Evolutionary conservation across 92 coral and sea anemone genomes (phyloP).

Genomic region (Heliopora coerulea): DNA sequence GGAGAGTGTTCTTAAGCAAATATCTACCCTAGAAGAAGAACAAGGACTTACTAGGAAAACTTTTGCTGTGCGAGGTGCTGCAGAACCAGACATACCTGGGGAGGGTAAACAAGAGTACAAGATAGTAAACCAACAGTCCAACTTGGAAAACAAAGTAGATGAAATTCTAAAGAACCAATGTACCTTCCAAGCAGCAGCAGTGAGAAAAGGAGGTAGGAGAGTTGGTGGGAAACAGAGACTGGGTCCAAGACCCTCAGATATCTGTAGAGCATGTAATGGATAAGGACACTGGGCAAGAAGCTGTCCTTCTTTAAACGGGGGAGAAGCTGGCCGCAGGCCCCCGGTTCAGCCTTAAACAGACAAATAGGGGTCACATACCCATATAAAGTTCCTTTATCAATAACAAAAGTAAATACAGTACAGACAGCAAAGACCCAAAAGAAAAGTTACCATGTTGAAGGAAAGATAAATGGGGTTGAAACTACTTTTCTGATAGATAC

Average conservation of each 20-base stretch:
- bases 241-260: conserved; percentile 45
- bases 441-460: conserved; percentile 38
- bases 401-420: conserved; percentile 40
- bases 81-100: conserved; percentile 9
- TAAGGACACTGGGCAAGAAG: conserved; percentile 49
- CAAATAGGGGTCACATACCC: conserved; percentile 44
- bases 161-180: conserved; percentile 32
- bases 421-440: conserved; percentile 18
- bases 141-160: conserved; percentile 43
- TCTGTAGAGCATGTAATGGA: conserved; percentile 46
- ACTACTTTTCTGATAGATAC: conserved; percentile 40
- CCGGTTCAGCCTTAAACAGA: conserved; percentile 42
- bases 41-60: conserved; percentile 26
- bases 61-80: conserved; percentile 19
- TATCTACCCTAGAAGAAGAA: conserved; percentile 50
- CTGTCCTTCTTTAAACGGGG: conserved; percentile 52
- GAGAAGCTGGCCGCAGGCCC: conserved; percentile 57
- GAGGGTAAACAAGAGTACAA: not conserved
- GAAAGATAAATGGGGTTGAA: conserved; percentile 33
- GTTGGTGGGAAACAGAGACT: conserved; percentile 33
- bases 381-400: conserved; percentile 8
- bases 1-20: conserved; percentile 43
- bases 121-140: not conserved
- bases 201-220: conserved; percentile 49
- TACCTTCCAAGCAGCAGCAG: conserved; percentile 48